Evolutionary conservation across 1,140 invertebrate genomes (phyloP).

Genomic region (Lysiphlebus fabarum): DNA sequence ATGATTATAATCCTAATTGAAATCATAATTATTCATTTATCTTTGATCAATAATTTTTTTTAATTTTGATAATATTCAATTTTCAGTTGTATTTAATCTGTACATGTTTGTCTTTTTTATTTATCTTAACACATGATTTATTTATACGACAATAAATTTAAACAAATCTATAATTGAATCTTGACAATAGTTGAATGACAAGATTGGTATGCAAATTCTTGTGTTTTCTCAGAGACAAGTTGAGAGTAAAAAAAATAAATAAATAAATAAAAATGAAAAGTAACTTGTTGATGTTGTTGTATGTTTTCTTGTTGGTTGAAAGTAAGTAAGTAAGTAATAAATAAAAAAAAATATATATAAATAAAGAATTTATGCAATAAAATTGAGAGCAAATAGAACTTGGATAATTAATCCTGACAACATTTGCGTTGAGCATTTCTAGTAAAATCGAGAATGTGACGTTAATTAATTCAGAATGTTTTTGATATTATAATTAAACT

Average conservation of each 20-base stretch:
- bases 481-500: conserved; percentile 48
- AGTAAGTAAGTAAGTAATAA: conserved; percentile 15
- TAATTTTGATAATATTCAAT: too few species aligned
- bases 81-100: background rate
- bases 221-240: background rate
- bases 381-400: conserved; percentile 4
- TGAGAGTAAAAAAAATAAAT: background rate
- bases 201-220: background rate
- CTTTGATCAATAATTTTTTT: too few species aligned
- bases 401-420: conserved; percentile 42
- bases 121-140: background rate
- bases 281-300: conserved; percentile 5
- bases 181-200: conserved; percentile 2
- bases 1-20: too few species aligned
- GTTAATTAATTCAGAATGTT: conserved; percentile 45
- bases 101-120: background rate
- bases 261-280: conserved; percentile 4
- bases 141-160: background rate
- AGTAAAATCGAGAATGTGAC: conserved; percentile 27
- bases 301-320: conserved; percentile 8
- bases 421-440: conserved; percentile 27
- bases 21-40: too few species aligned
- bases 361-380: background rate
- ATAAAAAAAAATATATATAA: conserved; percentile 19
- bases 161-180: conserved; percentile 19